Evolutionary conservation across 2,113 vertebrate species (phyloP).

Genomic region (Coptodon bakossiorum): DNA sequence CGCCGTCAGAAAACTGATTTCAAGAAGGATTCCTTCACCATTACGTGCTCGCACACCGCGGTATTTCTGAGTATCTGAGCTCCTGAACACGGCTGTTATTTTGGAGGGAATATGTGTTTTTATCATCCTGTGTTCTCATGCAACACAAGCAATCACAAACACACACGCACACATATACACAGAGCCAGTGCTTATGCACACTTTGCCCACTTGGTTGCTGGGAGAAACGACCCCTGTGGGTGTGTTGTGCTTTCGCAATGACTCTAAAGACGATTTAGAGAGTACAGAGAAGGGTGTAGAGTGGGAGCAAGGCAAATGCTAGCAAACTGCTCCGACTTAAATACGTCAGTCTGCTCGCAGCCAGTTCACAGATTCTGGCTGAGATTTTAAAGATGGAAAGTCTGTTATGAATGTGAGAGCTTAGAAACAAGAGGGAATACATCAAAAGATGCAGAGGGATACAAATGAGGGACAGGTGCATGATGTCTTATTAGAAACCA

Average conservation of each 20-base stretch:
- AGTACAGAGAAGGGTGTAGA: slow-evolving; percentile 21
- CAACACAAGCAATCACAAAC: not conserved
- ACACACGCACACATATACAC: not conserved
- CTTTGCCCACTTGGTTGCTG: slow-evolving; percentile 46
- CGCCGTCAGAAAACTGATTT: not conserved
- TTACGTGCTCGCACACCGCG: not conserved
- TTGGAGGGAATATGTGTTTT: slow-evolving; percentile 4
- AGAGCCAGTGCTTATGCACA: not conserved
- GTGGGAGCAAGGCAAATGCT: not conserved
- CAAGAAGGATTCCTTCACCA: not conserved
- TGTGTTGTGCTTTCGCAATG: slow-evolving; percentile 50
- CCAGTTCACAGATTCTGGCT: not conserved
- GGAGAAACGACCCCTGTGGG: slow-evolving; percentile 62
- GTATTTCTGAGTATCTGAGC: not conserved
- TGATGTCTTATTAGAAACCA: not conserved
- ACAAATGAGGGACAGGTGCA: not conserved
- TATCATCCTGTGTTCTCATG: not conserved
- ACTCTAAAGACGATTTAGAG: slow-evolving; percentile 57
- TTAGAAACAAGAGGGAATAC: not conserved
- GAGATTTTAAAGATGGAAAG: not conserved
- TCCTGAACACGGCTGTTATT: not conserved
- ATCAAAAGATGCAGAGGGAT: not conserved
- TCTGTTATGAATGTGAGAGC: not conserved
- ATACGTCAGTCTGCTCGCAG: not conserved
- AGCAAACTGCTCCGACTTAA: slow-evolving; percentile 3